Evolutionary conservation across 2,888 invertebrate genomes (phyloP).

Genomic region (Philopedon plagiatum): DNA sequence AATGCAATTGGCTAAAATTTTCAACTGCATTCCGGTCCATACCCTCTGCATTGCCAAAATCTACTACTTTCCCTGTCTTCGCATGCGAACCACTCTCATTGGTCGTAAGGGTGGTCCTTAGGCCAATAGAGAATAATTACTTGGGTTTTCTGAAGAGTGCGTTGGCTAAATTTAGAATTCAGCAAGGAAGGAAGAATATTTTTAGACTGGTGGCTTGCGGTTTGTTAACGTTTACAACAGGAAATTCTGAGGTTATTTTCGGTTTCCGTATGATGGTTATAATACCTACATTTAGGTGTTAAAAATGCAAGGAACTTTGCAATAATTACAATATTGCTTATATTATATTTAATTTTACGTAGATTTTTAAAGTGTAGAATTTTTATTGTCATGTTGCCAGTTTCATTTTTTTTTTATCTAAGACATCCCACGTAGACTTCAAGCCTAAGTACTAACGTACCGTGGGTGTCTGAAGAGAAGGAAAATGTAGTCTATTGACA

Average conservation of each 20-base stretch:
- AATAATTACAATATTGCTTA: too few species aligned
- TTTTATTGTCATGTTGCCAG: too few species aligned
- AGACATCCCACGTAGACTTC: too few species aligned
- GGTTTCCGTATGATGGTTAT: slow-evolving; percentile 15
- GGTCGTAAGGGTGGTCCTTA: slow-evolving; percentile 7
- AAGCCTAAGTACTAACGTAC: too few species aligned
- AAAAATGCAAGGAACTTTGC: too few species aligned
- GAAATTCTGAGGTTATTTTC: slow-evolving; percentile 32
- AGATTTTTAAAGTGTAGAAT: too few species aligned
- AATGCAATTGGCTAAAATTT: slow-evolving; percentile 12
- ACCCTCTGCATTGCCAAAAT: neutral
- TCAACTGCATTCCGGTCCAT: slow-evolving; percentile 1
- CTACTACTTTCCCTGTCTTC: neutral
- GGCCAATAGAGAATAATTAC: neutral
- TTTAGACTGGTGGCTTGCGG: slow-evolving; percentile 26
- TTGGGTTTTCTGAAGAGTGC: neutral
- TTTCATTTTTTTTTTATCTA: too few species aligned
- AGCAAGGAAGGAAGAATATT: slow-evolving; percentile 31
- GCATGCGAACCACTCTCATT: neutral
- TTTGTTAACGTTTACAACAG: slow-evolving; percentile 29
- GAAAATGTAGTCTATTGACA: too few species aligned
- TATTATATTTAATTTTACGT: too few species aligned
- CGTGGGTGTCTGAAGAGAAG: too few species aligned
- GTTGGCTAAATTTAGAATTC: slow-evolving; percentile 34
- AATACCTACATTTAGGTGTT: neutral